These are phyloP conservation scores for Paratilapia polleni DNA, from an alignment of 2,113 vertebrate species.

Conservation along the genomic window DNA sequence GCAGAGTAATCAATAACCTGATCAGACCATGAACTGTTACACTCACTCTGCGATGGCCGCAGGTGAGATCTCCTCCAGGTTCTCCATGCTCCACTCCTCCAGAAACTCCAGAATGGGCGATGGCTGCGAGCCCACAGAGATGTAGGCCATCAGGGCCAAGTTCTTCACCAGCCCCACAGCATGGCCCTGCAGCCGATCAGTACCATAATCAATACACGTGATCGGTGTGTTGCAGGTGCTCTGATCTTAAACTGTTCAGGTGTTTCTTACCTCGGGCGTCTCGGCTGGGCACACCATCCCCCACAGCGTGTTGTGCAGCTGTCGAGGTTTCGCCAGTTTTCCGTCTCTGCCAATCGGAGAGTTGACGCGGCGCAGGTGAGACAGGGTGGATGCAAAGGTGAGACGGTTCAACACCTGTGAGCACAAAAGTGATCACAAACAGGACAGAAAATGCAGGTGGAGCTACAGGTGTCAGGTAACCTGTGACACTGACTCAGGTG, in stretches of 20 bases:
- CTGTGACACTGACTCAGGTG: neutral
- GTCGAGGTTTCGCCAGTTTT: slow-evolving; percentile 96
- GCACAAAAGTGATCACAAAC: neutral
- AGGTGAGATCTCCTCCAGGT: slow-evolving; percentile 98
- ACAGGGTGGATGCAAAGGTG: slow-evolving; percentile 96
- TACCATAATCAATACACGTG: neutral
- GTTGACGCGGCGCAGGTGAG: slow-evolving; percentile 94
- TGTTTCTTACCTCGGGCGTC: slow-evolving; percentile 90
- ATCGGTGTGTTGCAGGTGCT: neutral
- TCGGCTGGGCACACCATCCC: slow-evolving; percentile 99
- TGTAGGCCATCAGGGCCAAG: slow-evolving; percentile 97
- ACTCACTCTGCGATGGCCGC: slow-evolving; percentile 95
- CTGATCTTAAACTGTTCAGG: neutral
- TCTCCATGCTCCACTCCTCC: slow-evolving; percentile 99
- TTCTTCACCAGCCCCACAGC: slow-evolving; percentile 99
- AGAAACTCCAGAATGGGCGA: slow-evolving; percentile 98
- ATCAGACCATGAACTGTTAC: neutral
- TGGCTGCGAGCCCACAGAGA: slow-evolving; percentile 98
- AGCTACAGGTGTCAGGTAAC: neutral
- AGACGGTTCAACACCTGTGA: slow-evolving; percentile 93
- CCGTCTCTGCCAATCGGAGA: slow-evolving; percentile 97
- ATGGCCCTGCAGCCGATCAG: slow-evolving; percentile 84
- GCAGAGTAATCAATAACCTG: neutral
- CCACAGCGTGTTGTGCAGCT: slow-evolving; percentile 97
- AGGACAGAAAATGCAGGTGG: neutral